These are phyloP conservation scores for Sepiola atlantica DNA, from an alignment of 2,888 invertebrate genomes.

Conservation along the genomic window DNA sequence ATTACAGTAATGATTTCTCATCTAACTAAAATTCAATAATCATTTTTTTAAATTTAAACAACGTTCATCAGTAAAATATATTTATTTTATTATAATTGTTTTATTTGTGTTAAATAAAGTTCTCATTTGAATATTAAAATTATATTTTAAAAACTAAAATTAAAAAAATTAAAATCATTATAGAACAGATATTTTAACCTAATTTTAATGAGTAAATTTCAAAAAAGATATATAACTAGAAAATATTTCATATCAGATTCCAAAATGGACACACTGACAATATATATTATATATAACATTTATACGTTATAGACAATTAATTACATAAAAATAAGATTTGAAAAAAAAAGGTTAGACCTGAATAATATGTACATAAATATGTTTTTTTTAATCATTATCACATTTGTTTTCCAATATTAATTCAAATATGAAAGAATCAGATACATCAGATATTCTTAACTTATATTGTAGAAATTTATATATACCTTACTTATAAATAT, in stretches of 20 bases:
- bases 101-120: neutral
- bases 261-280: neutral
- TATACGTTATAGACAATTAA: neutral
- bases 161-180: neutral
- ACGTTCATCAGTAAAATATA: neutral
- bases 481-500: no score
- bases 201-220: neutral
- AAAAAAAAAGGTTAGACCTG: neutral
- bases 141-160: neutral
- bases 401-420: neutral
- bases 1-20: neutral
- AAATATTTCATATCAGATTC: neutral
- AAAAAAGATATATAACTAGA: neutral
- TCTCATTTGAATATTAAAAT: neutral
- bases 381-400: neutral
- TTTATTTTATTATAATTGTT: neutral
- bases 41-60: neutral
- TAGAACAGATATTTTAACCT: neutral
- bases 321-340: neutral
- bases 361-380: neutral
- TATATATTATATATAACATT: neutral
- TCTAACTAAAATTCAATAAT: slow-evolving; percentile 15
- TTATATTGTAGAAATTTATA: neutral
- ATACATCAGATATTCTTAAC: neutral
- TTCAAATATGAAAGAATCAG: neutral